Evolutionary conservation across 2,888 invertebrate species (phyloP).

Genomic region (Drosophila quasianomalipes): DNA sequence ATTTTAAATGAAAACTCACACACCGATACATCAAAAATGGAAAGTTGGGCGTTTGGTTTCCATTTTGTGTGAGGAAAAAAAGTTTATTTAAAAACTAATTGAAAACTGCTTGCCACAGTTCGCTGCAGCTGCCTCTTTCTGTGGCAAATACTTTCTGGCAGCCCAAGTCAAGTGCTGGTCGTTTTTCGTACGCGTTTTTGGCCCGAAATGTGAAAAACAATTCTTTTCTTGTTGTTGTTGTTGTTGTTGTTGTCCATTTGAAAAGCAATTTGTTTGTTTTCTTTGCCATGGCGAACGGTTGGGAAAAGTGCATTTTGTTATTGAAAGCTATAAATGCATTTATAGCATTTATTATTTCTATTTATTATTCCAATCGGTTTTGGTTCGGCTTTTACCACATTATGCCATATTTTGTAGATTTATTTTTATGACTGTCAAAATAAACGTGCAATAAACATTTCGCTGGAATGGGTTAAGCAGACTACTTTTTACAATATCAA

Average conservation of each 20-base stretch:
- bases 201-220: constrained; percentile 37
- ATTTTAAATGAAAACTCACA: constrained; percentile 48
- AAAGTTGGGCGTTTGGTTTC: constrained; percentile 65
- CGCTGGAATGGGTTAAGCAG: background rate
- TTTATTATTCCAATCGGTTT: constrained; percentile 42
- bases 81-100: constrained; percentile 79
- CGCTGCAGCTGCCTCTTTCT: constrained; percentile 34
- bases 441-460: constrained; percentile 13
- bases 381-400: constrained; percentile 16
- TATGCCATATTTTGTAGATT: constrained; percentile 17
- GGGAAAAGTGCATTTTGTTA: constrained; percentile 74
- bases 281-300: constrained; percentile 28
- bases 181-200: constrained; percentile 58
- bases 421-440: constrained; percentile 24
- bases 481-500: background rate
- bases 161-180: constrained; percentile 56
- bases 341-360: constrained; percentile 45
- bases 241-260: constrained; percentile 36
- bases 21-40: constrained; percentile 62
- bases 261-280: constrained; percentile 75
- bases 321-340: constrained; percentile 68
- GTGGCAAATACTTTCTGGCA: constrained; percentile 14
- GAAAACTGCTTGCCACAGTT: constrained; percentile 68
- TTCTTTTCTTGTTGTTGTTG: constrained; percentile 4
- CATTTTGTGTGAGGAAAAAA: constrained; percentile 47